Evolutionary conservation across 2,113 vertebrate species (phyloP).

Genomic region (Takifugu bimaculatus): DNA sequence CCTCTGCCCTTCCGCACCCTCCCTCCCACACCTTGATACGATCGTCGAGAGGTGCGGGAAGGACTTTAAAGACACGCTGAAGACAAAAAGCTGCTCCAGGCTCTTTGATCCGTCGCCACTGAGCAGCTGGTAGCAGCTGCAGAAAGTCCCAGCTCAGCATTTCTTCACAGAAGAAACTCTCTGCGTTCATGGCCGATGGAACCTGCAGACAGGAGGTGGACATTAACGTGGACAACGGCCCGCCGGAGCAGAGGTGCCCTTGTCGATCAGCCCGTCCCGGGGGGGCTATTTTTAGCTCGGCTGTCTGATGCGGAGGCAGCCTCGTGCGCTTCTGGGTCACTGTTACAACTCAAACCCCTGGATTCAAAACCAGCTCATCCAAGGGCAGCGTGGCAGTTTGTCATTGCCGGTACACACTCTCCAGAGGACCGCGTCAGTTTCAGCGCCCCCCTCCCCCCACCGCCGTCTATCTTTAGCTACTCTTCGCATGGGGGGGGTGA

Average conservation of each 20-base stretch:
- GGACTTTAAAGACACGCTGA: slow-evolving; percentile 58
- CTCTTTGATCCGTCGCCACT: slow-evolving; percentile 58
- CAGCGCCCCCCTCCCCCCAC: slow-evolving; percentile 6
- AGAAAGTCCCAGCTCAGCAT: slow-evolving; percentile 58
- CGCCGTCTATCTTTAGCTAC: slow-evolving; percentile 65
- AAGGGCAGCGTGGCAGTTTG: slow-evolving; percentile 39
- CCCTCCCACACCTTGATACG: slow-evolving; percentile 34
- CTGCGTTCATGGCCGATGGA: slow-evolving; percentile 91
- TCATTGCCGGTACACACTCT: slow-evolving; percentile 19
- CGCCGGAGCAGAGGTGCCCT: slow-evolving; percentile 28
- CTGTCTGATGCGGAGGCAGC: not conserved
- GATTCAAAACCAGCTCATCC: slow-evolving; percentile 33
- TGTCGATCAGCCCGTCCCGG: slow-evolving; percentile 38
- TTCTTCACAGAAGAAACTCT: slow-evolving; percentile 98
- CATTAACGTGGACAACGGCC: not conserved
- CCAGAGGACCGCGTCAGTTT: slow-evolving; percentile 31
- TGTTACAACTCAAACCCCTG: slow-evolving; percentile 24
- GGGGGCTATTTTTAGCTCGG: slow-evolving; percentile 51
- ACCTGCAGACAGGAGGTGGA: slow-evolving; percentile 72
- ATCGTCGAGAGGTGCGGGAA: slow-evolving; percentile 59
- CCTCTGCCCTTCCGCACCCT: slow-evolving; percentile 41
- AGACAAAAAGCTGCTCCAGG: slow-evolving; percentile 55
- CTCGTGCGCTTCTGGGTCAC: slow-evolving; percentile 35
- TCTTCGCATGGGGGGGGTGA: slow-evolving; percentile 5
- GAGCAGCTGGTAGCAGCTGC: slow-evolving; percentile 52